Conservation (phyloP, 2,888 invertebrate species). For the Microctonus brassicae region DNA sequence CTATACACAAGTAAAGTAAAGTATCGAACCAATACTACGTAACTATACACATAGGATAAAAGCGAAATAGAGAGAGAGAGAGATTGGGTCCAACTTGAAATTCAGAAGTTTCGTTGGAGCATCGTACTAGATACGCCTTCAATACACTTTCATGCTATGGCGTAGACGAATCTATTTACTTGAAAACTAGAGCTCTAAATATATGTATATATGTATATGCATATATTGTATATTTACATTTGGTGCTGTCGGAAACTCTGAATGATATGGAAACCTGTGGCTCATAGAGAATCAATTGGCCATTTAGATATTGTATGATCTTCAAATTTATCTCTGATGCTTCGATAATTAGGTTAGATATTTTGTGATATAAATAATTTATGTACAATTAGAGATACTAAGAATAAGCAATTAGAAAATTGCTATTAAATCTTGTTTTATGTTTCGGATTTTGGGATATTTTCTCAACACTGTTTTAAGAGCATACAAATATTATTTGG, state of each 20-base stretch:
- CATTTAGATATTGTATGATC: not conserved
- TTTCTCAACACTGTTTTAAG: not conserved
- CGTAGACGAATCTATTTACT: slow-evolving; percentile 29
- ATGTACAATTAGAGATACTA: not conserved
- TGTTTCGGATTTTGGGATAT: not conserved
- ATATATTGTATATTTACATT: not conserved
- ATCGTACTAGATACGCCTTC: slow-evolving; percentile 8
- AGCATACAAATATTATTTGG: not conserved
- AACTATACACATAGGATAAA: not conserved
- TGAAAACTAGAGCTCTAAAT: slow-evolving; percentile 3
- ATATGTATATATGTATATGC: slow-evolving; percentile 1
- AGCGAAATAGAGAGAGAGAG: not conserved
- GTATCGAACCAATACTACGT: not conserved
- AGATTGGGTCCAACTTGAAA: not conserved
- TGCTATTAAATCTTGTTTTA: not conserved
- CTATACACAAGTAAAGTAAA: not conserved
- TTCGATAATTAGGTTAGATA: not conserved
- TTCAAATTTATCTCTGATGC: not conserved
- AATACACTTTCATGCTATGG: not conserved
- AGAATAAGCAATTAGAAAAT: too few relatives aligned
- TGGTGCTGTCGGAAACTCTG: slow-evolving; percentile 5
- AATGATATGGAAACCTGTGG: slow-evolving; percentile 18
- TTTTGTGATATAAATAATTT: not conserved
- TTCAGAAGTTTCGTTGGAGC: not conserved
- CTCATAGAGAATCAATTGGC: slow-evolving; percentile 1